Percentiles rank a stretch among this genome's conserved stretches.
Evolutionary conservation across 2,797 vertebrate genomes (phyloP).

Genomic region (Chloroceryle inda): DNA sequence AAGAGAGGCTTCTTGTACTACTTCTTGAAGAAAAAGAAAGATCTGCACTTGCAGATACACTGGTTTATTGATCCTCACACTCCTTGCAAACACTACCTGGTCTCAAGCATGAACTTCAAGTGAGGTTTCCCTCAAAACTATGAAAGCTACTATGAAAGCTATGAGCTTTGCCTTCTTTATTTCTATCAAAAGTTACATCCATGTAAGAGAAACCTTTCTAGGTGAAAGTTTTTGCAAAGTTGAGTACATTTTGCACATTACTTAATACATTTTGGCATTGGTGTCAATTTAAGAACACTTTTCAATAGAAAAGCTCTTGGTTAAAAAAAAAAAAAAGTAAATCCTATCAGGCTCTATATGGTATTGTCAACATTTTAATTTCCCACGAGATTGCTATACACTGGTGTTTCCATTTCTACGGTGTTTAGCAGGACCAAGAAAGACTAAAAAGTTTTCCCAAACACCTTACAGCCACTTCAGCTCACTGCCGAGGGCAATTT

Average conservation of each 20-base stretch:
- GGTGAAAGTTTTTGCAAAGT: background rate
- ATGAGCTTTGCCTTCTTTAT: background rate
- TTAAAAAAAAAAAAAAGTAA: background rate
- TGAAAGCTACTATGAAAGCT: background rate
- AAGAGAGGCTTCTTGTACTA: background rate
- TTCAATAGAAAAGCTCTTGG: background rate
- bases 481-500: background rate
- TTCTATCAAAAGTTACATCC: background rate
- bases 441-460: background rate
- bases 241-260: background rate
- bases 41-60: background rate
- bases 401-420: background rate
- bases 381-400: background rate
- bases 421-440: background rate
- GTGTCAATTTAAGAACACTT: background rate
- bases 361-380: background rate
- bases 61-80: background rate
- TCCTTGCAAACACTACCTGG: background rate
- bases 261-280: background rate
- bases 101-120: fast-evolving
- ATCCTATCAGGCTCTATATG: background rate
- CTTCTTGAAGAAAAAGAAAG: background rate
- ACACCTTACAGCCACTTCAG: background rate
- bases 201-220: background rate
- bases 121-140: background rate